These are phyloP conservation scores for Halocynthia roretzi DNA, from an alignment of 23 tunicate genomes.

Conservation along the genomic window DNA sequence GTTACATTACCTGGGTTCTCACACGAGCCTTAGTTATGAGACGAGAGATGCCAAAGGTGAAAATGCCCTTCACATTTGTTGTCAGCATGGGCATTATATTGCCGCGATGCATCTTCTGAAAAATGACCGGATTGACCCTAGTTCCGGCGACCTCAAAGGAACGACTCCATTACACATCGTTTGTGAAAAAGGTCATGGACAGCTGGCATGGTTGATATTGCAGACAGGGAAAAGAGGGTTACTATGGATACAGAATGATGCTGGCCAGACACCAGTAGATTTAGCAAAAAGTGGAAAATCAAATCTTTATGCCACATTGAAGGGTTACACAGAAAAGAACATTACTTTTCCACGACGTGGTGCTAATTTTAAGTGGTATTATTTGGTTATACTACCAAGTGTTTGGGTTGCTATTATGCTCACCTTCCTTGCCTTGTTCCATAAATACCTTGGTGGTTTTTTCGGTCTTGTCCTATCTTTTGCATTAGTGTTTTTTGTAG, in stretches of 20 bases:
- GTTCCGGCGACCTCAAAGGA: conserved; percentile 38
- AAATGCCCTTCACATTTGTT: conserved; percentile 42
- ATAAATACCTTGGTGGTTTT: conserved; percentile 36
- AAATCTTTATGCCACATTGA: neutral
- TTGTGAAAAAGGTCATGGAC: conserved; percentile 45
- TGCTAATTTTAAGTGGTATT: conserved; percentile 28
- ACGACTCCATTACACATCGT: conserved; percentile 62
- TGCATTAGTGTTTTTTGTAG: conserved; percentile 18
- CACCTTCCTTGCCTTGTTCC: neutral
- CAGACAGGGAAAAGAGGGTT: conserved; percentile 28
- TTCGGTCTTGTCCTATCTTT: conserved; percentile 25
- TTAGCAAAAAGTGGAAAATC: conserved; percentile 22
- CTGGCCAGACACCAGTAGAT: conserved; percentile 59
- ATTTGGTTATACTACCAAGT: conserved; percentile 31
- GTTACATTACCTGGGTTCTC: conserved; percentile 55
- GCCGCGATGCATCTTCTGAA: conserved; percentile 40
- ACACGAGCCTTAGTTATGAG: conserved; percentile 35
- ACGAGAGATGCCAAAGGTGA: conserved; percentile 40
- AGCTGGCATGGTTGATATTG: conserved; percentile 52
- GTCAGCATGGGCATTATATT: conserved; percentile 25
- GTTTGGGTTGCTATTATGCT: conserved; percentile 34
- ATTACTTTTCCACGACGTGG: neutral
- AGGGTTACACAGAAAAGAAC: neutral
- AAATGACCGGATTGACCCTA: conserved; percentile 24
- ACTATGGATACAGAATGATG: conserved; percentile 29